Evolutionary conservation across 2,113 vertebrate species (phyloP), one percentile per base, ranked within the genome.

Genomic region (Saccopteryx leptura): DNA sequence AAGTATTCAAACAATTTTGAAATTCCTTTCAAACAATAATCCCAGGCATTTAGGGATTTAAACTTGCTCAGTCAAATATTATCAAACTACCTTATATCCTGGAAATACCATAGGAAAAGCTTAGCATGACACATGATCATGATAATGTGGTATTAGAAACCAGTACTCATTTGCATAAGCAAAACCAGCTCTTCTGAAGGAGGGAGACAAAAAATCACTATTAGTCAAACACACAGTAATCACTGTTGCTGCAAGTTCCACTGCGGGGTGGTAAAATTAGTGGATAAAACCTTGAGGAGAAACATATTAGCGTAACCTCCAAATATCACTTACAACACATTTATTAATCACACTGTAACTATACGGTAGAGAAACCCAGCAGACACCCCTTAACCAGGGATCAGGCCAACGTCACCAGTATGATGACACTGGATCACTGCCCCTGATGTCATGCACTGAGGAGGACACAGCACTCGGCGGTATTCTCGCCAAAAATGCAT

Each of bases 1-100:
- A 65, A 84, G 83, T 80, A 66, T 81, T 54, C n/a, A 84, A 84
- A 88, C 18, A 54, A 74, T 78, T 91, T 88, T 93, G 21, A 91
- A 80, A 86, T 79, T 65, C 58, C 46, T 89, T 95, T 94, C 68
- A 95, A 92, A 88, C 28, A 76, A 93, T 63, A 92, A 90, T 75
- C 65, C 4, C 56, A 90, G 66, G 17, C n/a, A 95, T 66, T 91
- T 61, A 46, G 48, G 28, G 13, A 88, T 50, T 85, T 7, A 84
- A 79, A 83, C 9, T 58, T 80, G 23, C 21, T 84, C 50, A 2
- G 18, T 58, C 56, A 86, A 83, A 95, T 24, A 93, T 71, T 54
- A 95, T 54, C 24, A 79, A 92, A 48, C 17, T 48, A 88, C 28
- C 83, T 91, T 48, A 90, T 95, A 4, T 82, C 26, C 68, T 46